Conservation (phyloP, 2,888 invertebrate species). For the Catocala nupta region DNA sequence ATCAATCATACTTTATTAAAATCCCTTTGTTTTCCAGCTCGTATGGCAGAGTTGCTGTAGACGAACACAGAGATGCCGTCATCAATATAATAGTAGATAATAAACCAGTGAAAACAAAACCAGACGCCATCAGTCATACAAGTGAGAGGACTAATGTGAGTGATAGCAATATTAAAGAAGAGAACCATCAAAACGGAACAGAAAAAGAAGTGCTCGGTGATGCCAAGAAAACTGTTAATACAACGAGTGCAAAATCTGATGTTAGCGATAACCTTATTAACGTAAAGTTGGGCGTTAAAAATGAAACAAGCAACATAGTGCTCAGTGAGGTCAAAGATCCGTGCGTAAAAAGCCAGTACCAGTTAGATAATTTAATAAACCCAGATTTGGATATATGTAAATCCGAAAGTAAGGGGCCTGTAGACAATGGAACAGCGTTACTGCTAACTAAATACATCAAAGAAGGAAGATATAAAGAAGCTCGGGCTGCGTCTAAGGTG, state of each 20-base stretch:
- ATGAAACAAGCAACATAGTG: not conserved
- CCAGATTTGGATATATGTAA: conserved; percentile 28
- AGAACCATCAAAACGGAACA: too few species aligned
- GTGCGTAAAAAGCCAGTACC: conserved; percentile 32
- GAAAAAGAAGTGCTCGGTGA: too few species aligned
- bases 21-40: conserved; percentile 58
- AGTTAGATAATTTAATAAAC: conserved; percentile 39
- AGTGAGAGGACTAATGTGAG: conserved; percentile 20
- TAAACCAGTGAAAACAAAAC: conserved; percentile 22
- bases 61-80: conserved; percentile 40
- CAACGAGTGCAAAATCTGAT: too few species aligned
- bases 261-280: conserved; percentile 20
- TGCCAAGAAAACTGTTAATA: too few species aligned
- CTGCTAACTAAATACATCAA: conserved; percentile 76
- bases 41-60: conserved; percentile 58
- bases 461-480: conserved; percentile 69
- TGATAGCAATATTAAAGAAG: too few species aligned
- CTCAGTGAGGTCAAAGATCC: conserved; percentile 15
- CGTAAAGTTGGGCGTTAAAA: not conserved
- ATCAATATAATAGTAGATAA: conserved; percentile 38
- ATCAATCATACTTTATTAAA: not conserved
- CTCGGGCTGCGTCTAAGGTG: conserved; percentile 67
- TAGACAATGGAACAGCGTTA: conserved; percentile 68
- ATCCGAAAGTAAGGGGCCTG: conserved; percentile 34
- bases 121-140: conserved; percentile 23